Evolutionary conservation across 2,888 invertebrate species (phyloP).

Genomic region (Idaea aversata): DNA sequence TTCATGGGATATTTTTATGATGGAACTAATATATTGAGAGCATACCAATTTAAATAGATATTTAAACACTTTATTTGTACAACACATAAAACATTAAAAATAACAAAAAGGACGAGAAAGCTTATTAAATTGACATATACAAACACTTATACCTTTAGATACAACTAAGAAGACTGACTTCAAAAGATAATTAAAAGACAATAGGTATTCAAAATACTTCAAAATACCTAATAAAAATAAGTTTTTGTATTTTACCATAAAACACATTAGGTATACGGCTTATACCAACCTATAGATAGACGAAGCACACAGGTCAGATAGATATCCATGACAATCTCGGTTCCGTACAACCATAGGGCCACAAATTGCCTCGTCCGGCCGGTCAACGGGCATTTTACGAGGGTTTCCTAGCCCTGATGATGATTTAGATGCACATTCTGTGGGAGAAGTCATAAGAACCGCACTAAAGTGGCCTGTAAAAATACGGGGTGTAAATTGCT

Average conservation of each 20-base stretch:
- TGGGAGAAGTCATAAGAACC: conserved; percentile 4
- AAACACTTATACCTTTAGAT: too few relatives aligned
- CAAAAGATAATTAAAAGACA: too few relatives aligned
- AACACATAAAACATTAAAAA: too few relatives aligned
- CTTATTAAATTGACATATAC: too few relatives aligned
- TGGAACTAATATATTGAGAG: too few relatives aligned
- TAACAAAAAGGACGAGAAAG: too few relatives aligned
- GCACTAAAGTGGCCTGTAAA: conserved; percentile 2
- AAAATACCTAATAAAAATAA: too few relatives aligned
- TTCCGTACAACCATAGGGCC: conserved; percentile 30
- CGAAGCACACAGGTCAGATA: conserved; percentile 15
- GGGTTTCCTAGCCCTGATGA: conserved; percentile 70
- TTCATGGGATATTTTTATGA: too few relatives aligned
- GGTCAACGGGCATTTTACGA: conserved; percentile 74
- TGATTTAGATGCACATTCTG: conserved; percentile 70
- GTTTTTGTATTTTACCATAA: background rate
- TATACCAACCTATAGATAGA: conserved; percentile 7
- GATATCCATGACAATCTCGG: conserved; percentile 27
- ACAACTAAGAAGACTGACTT: too few relatives aligned
- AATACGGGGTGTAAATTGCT: conserved; percentile 5
- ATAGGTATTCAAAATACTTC: too few relatives aligned
- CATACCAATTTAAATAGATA: too few relatives aligned
- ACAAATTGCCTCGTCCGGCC: conserved; percentile 37
- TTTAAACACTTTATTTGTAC: too few relatives aligned
- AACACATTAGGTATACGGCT: background rate